Conservation (phyloP, 2,888 invertebrate species). For the Lycocerus yunnanus region DNA sequence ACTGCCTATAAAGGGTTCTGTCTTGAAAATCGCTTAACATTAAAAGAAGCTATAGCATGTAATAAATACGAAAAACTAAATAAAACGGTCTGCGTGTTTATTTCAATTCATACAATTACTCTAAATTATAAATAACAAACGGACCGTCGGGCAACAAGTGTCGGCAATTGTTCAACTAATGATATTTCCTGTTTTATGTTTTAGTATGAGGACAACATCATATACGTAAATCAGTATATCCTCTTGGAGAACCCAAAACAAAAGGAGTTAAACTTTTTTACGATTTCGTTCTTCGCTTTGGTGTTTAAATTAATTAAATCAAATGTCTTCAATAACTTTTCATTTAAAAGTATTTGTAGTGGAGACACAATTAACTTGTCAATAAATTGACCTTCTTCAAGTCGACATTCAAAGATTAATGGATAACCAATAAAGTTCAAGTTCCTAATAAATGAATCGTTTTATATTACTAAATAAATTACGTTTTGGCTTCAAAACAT, state of each 20-base stretch:
- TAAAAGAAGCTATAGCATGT: neutral
- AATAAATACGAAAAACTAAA: slow-evolving; percentile 2
- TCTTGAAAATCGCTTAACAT: neutral
- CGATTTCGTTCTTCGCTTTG: neutral
- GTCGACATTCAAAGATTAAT: neutral
- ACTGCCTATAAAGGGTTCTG: neutral
- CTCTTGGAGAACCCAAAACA: neutral
- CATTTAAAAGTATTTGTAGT: neutral
- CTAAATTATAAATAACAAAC: slow-evolving; percentile 12
- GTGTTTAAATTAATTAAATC: neutral
- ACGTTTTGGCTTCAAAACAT: neutral
- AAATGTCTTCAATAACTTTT: neutral
- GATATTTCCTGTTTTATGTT: slow-evolving; percentile 9
- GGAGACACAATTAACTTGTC: neutral
- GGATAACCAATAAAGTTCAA: neutral
- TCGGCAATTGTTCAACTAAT: slow-evolving; percentile 3
- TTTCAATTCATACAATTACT: slow-evolving; percentile 23
- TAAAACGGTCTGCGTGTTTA: slow-evolving; percentile 21
- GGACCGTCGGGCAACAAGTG: slow-evolving; percentile 7
- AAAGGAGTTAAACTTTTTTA: neutral
- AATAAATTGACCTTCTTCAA: neutral
- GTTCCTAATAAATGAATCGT: slow-evolving; percentile 1
- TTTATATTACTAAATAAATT: slow-evolving; percentile 3
- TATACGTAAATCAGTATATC: neutral
- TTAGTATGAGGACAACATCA: neutral